phyloP scores from a whole-genome alignment of 1,140 invertebrate species.

The Drosophila persimilis region DNA sequence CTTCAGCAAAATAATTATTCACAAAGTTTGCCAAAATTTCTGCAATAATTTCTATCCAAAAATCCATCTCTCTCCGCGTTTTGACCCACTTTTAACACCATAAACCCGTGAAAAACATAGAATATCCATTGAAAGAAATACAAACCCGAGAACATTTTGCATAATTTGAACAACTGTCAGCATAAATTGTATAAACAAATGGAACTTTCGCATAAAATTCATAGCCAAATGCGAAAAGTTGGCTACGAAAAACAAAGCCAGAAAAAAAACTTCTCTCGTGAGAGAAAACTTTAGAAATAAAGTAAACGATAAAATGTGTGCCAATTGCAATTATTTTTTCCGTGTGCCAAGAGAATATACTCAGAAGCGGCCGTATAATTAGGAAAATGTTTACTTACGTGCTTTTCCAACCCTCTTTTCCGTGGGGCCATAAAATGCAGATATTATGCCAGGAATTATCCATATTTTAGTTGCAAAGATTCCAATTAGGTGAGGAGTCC shows the following conservation, averaged over 20 bases:
- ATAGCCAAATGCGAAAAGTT: constrained; percentile 64
- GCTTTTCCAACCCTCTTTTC: neutral
- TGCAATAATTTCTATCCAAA: neutral
- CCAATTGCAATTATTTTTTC: constrained; percentile 59
- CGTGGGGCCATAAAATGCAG: constrained; percentile 22
- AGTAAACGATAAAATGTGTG: constrained; percentile 71
- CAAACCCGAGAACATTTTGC: constrained; percentile 20
- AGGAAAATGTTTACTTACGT: constrained; percentile 31
- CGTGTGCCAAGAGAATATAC: constrained; percentile 47
- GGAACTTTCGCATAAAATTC: constrained; percentile 50
- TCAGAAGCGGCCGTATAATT: constrained; percentile 35
- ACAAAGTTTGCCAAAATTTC: too few relatives aligned
- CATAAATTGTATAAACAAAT: constrained; percentile 62
- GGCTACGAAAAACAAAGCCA: constrained; percentile 33
- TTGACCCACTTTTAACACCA: constrained; percentile 13
- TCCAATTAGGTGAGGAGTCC: too few relatives aligned
- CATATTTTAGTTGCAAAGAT: constrained; percentile 1
- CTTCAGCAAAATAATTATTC: too few relatives aligned
- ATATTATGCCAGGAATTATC: constrained; percentile 42
- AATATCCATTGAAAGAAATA: constrained; percentile 8
- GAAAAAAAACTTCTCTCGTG: constrained; percentile 30
- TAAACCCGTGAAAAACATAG: neutral
- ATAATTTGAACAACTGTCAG: constrained; percentile 64
- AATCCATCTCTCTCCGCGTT: neutral
- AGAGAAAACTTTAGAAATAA: constrained; percentile 60